phyloP scores from a whole-genome alignment of 2,888 invertebrate genomes.

The Lypha dubia region DNA sequence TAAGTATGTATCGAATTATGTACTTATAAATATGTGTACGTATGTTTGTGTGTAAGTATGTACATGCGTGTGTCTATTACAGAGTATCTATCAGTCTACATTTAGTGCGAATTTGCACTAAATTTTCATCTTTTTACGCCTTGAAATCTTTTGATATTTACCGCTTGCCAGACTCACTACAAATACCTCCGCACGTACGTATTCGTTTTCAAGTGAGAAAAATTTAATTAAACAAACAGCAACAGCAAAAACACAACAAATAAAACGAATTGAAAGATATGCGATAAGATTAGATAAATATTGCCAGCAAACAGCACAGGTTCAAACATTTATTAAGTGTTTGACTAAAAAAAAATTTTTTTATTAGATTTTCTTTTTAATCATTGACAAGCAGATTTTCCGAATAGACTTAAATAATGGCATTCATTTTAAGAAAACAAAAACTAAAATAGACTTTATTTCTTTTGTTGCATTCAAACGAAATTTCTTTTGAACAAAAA shows the following conservation, averaged over 20 bases:
- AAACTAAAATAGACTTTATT: neutral
- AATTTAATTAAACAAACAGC: slow-evolving; percentile 47
- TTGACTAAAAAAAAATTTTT: slow-evolving; percentile 17
- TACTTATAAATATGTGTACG: neutral
- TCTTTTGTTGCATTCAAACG: neutral
- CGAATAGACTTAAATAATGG: neutral
- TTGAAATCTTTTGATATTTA: slow-evolving; percentile 68
- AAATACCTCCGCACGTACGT: neutral
- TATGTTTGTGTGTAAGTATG: slow-evolving; percentile 5
- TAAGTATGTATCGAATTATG: slow-evolving; percentile 28
- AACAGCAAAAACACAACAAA: slow-evolving; percentile 46
- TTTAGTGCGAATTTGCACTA: slow-evolving; percentile 61
- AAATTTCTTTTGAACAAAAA: too few species aligned
- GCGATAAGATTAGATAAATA: slow-evolving; percentile 58
- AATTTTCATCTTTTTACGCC: slow-evolving; percentile 69
- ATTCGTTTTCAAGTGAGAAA: slow-evolving; percentile 47
- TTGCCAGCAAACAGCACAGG: slow-evolving; percentile 49
- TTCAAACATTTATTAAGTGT: slow-evolving; percentile 65
- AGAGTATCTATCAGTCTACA: slow-evolving; percentile 27
- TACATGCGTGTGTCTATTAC: slow-evolving; percentile 4
- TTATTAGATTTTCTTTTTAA: slow-evolving; percentile 24
- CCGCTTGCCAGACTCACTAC: slow-evolving; percentile 52
- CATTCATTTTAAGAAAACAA: neutral
- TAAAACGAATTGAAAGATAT: slow-evolving; percentile 59
- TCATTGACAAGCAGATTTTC: neutral